Evolutionary conservation across 2,113 vertebrate genomes (phyloP).

Genomic region (Sakesphorus luctuosus): DNA sequence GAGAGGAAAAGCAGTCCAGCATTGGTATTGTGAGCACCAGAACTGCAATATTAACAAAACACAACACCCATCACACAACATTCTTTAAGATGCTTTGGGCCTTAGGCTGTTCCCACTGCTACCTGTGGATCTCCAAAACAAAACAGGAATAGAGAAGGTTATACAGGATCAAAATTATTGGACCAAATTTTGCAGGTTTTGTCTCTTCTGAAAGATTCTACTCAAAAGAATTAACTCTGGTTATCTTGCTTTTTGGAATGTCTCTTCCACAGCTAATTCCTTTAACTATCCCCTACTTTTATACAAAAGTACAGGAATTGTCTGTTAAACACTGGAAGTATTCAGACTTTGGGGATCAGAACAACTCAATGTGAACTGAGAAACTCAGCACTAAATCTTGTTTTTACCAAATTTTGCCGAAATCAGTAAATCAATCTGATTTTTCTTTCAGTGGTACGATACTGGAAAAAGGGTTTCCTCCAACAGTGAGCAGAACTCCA

Average conservation of each 20-base stretch:
- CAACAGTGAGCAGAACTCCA: not conserved
- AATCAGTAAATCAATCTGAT: not conserved
- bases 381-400: not conserved
- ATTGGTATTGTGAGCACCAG: rapidly evolving
- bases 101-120: not conserved
- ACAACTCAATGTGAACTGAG: not conserved
- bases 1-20: not conserved
- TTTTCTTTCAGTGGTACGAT: not conserved
- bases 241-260: not conserved
- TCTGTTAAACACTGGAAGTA: not conserved
- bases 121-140: not conserved
- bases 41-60: not conserved
- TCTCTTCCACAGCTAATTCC: not conserved
- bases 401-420: not conserved
- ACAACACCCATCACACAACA: not conserved
- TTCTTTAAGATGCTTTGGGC: not conserved
- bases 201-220: not conserved
- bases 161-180: not conserved
- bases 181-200: not conserved
- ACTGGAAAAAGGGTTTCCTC: not conserved
- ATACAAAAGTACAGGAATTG: not conserved
- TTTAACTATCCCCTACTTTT: not conserved
- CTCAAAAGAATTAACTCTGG: not conserved
- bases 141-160: not conserved
- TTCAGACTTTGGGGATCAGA: not conserved